These are phyloP conservation scores for Rattus rattus DNA, from an alignment of 2,113 vertebrate species.

Conservation along the genomic window DNA sequence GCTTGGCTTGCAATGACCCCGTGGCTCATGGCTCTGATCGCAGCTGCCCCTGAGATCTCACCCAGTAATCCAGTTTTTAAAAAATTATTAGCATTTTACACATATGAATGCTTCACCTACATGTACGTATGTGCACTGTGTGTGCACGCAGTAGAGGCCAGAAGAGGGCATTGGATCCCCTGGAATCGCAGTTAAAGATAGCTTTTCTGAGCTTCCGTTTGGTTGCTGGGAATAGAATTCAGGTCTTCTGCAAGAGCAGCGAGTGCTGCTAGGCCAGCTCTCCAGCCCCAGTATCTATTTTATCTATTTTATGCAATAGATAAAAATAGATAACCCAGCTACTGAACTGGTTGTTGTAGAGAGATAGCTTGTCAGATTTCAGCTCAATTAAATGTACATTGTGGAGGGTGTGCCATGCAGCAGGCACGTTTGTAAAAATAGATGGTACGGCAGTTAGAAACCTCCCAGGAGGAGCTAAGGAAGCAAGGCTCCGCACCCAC, in stretches of 20 bases:
- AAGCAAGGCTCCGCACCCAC: not conserved
- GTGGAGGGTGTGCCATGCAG: too few species aligned
- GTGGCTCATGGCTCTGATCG: not conserved
- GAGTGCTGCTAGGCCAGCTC: not conserved
- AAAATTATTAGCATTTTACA: not conserved
- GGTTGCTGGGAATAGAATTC: not conserved
- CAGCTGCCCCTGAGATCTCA: not conserved
- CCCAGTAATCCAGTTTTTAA: not conserved
- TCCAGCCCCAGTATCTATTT: not conserved
- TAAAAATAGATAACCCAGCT: too few species aligned
- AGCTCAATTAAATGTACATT: not conserved
- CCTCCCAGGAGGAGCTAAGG: rapidly evolving
- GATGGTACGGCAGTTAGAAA: not conserved
- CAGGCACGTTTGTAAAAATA: not conserved
- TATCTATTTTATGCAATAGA: not conserved
- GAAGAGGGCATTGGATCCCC: not conserved
- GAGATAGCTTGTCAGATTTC: not conserved
- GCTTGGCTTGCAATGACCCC: not conserved
- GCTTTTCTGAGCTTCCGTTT: not conserved
- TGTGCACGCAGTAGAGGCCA: not conserved
- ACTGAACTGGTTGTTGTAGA: not conserved
- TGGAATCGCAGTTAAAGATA: not conserved
- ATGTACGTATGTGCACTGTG: not conserved
- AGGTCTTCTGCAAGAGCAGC: not conserved
- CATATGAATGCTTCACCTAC: not conserved